Base-by-base conservation (phyloP, 2,113 vertebrate species). In the Lasiurus cinereus region DNA sequence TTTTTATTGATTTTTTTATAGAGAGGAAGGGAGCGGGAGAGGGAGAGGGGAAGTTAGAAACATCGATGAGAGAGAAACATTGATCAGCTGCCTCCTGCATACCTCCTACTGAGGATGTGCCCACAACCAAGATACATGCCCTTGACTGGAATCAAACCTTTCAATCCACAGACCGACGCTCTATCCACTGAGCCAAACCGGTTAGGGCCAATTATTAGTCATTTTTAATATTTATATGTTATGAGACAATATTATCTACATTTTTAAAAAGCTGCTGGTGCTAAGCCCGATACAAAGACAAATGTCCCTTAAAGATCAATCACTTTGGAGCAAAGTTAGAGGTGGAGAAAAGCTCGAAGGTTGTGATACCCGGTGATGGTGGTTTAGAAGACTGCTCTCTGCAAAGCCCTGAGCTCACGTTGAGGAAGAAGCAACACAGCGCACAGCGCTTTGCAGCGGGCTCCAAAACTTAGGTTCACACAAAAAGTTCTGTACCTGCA, bases 371-470 rank as follows among this genome's bases (percentile, higher is more conserved):
- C 39, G 1, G 13, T 27, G 6, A 77, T 9, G 6, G 36, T 46
- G 14, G 50, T 54, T 88, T 70, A 88, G 72, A 85, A 91, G 78
- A 76, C 67, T 18, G 15, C 54, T n/a, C 2, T 52, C 67, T 31
- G 36, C 14, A 62, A 39, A 59, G 66, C 48, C 46, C 22, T 8
- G 77, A 6, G 56, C 21, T 52, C 33, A 66, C 22, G 43, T 2
- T 31, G 70, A 70, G 27, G 21, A 66, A 74, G 50, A 80, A 76
- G 16, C 27, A 19, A 74, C 62, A 46, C 15, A 59, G n/a, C 50
- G 6, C 3, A 0, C 1, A 27, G 33, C 22, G 50, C 5, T 52
- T 14, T 14, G 14, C 10, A 6, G 33, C 11, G 22, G 27, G 6
- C 36, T 22, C 24, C 62, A 4, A 2, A 70, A 19, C 66, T 29